Evolutionary conservation across 2,797 vertebrate species (phyloP), one percentile per base, ranked within the genome.

Genomic region (Tenualosa thibaudeaui): DNA sequence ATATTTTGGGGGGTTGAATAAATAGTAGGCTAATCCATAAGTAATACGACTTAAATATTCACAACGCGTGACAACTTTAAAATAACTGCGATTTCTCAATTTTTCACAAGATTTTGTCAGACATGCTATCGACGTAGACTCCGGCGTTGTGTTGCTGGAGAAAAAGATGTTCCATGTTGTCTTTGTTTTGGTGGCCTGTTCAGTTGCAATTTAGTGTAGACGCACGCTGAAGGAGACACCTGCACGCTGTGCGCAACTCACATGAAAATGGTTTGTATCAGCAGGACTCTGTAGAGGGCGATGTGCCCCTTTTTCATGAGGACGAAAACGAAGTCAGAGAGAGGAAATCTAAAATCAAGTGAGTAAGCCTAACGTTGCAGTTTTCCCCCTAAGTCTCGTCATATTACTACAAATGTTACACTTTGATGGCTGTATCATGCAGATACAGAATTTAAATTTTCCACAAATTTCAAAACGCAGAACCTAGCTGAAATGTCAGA

Each of bases 221-320:
- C 56, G 56, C 19, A 58, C 5, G 58, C n/a, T n/a, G n/a, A n/a
- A 9, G 2, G 24, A 62, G 58, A 40, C 71, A 43, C 37, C 71
- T 46, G 37, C 71, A 78, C 17, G 17, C 37, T 43, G 37, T 5
- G 3, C 26, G 13, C 12, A 22, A 71, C 5, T 71, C 12, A 78
- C 71, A 17, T 43, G 40, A 22, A 19, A 19, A 78, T 7, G 22
- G 71, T 43, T 46, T 78, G 40, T 78, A 8, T 83, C 86, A 37
- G 51, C 84, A 98, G 97, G 96, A 96, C 84, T 96, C 95, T 68
- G 92, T 95, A 49, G 96, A 96, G 24, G 96, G 96, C 85, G 96
- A 98, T n/a, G 94, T 98, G 84, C 97, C 96, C 71, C 95, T 97
- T 17, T 99, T 98, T 89, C 97, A 98, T 54, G 97, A 97, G 1